Conservation (phyloP, 2,888 invertebrate genomes). For the Cantharis flavilabris region DNA sequence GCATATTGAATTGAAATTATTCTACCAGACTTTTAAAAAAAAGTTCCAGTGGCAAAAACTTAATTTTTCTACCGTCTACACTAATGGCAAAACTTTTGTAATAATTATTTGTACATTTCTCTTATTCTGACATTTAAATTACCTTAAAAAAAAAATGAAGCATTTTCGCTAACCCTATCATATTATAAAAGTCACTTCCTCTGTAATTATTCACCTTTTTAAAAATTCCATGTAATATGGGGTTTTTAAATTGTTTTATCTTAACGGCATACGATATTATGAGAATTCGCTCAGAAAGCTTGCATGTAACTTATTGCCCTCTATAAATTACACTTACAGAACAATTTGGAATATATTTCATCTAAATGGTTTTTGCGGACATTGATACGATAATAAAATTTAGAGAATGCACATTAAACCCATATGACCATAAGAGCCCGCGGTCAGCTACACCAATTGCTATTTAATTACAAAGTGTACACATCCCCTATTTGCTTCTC, state of each 20-base stretch:
- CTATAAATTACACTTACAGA: constrained; percentile 26
- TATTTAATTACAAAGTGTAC: constrained; percentile 40
- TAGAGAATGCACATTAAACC: constrained; percentile 50
- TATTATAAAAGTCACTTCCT: not conserved
- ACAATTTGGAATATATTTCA: constrained; percentile 37
- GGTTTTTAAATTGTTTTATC: not conserved
- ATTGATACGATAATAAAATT: constrained; percentile 51
- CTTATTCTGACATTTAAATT: not conserved
- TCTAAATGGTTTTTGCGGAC: constrained; percentile 40
- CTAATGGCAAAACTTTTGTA: not conserved
- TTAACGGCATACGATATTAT: not conserved
- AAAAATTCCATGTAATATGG: not conserved
- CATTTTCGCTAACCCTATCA: not conserved
- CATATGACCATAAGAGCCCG: constrained; percentile 49
- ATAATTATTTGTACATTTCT: not conserved
- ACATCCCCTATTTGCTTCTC: constrained; percentile 5
- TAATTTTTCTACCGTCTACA: no score
- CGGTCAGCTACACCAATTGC: constrained; percentile 45
- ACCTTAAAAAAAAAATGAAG: not conserved
- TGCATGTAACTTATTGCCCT: constrained; percentile 1
- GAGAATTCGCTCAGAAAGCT: not conserved
- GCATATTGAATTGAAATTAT: not conserved
- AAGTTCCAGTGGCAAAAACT: no score
- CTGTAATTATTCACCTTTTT: not conserved
- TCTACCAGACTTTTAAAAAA: no score